Evolutionary conservation across 2,888 invertebrate genomes (phyloP).

Genomic region (Lumbricus terrestris): DNA sequence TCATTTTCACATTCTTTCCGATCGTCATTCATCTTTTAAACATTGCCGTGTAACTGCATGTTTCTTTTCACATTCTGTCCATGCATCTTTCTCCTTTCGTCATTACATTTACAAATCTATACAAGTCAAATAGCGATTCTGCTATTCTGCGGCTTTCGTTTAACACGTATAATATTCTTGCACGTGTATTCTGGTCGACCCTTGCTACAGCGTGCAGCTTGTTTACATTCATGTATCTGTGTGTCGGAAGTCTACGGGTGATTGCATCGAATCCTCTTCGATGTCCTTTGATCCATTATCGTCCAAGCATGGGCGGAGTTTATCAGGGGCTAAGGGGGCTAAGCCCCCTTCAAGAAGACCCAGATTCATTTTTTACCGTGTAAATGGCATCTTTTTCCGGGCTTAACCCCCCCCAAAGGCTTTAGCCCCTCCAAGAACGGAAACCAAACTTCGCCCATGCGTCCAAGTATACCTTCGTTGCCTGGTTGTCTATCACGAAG

Average conservation of each 20-base stretch:
- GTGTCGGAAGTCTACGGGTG: not conserved
- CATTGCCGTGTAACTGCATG: too few species aligned
- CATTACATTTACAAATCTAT: not conserved
- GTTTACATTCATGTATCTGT: not conserved
- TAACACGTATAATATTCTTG: not conserved
- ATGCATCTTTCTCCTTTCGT: not conserved
- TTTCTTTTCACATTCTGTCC: not conserved
- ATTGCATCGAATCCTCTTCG: not conserved
- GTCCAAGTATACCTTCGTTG: not conserved
- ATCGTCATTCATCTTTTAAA: not conserved
- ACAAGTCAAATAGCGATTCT: not conserved
- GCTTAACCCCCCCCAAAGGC: too few species aligned
- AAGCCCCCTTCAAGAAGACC: too few species aligned
- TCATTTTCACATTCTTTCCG: not conserved
- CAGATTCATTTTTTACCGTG: too few species aligned
- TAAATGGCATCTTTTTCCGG: too few species aligned
- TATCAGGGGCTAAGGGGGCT: too few species aligned
- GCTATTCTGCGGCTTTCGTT: not conserved
- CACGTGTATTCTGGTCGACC: not conserved
- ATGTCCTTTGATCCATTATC: not conserved
- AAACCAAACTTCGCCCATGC: too few species aligned
- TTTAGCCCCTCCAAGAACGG: too few species aligned
- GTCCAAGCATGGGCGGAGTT: too few species aligned
- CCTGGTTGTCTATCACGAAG: not conserved
- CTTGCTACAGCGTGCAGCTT: not conserved